phyloP scores from a whole-genome alignment of 2,888 invertebrate species.

The Caenorhabditis uteleia region DNA sequence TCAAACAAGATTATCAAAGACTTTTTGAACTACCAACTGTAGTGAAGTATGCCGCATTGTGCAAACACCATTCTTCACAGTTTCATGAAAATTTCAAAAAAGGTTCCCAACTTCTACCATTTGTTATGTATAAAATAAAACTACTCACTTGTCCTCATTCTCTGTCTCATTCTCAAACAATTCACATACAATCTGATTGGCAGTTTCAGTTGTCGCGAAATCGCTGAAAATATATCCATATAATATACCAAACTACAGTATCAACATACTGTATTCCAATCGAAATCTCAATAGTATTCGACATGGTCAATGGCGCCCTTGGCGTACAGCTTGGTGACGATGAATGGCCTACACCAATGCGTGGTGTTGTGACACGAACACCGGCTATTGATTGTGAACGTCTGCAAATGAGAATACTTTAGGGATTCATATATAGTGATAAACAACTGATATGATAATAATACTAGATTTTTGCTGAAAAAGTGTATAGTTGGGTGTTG shows the following conservation, averaged over 20 bases:
- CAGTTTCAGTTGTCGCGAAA: constrained; percentile 31
- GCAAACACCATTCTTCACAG: not conserved
- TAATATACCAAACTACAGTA: constrained; percentile 1
- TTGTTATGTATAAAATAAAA: too few relatives aligned
- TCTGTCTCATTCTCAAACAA: constrained; percentile 47
- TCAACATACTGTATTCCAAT: constrained; percentile 31
- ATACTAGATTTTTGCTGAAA: too few relatives aligned
- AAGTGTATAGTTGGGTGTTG: too few relatives aligned
- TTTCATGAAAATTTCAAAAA: not conserved
- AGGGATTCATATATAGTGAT: not conserved
- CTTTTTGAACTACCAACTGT: too few relatives aligned
- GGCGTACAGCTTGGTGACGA: constrained; percentile 14
- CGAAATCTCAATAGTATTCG: constrained; percentile 37
- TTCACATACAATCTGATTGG: constrained; percentile 31
- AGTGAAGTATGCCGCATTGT: too few relatives aligned
- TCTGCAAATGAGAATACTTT: constrained; percentile 24
- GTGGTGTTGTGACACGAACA: constrained; percentile 39
- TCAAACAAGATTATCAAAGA: too few relatives aligned
- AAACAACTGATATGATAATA: too few relatives aligned
- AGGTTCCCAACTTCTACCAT: too few relatives aligned
- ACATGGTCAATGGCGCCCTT: constrained; percentile 24
- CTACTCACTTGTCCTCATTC: constrained; percentile 38
- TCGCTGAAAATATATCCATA: constrained; percentile 13
- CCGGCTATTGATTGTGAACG: constrained; percentile 42
- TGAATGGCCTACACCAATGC: constrained; percentile 8